These are phyloP conservation scores for Poecilia picta DNA, from an alignment of 2,797 vertebrate species.

Conservation along the genomic window DNA sequence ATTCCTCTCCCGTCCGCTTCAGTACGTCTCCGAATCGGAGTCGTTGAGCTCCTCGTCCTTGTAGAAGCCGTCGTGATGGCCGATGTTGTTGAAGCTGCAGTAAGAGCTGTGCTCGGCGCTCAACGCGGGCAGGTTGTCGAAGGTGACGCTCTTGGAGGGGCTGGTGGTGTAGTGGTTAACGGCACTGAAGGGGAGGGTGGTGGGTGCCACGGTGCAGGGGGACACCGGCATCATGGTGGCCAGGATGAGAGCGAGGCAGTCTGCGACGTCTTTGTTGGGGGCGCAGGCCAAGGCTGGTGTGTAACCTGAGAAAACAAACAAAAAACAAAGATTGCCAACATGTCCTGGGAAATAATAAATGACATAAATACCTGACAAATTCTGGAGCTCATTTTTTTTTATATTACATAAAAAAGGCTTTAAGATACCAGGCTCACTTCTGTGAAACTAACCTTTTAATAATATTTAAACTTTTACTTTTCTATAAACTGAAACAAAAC, in stretches of 20 bases:
- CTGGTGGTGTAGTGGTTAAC: conserved; percentile 94
- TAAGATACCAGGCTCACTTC: neutral
- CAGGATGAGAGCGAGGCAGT: conserved; percentile 97
- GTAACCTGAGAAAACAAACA: conserved; percentile 83
- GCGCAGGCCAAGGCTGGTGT: conserved; percentile 97
- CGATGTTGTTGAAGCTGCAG: conserved; percentile 96
- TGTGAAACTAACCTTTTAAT: neutral
- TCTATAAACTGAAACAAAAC: neutral
- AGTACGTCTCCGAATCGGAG: conserved; percentile 98
- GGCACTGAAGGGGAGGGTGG: conserved; percentile 91
- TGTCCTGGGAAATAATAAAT: neutral
- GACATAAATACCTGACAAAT: neutral
- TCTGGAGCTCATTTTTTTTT: neutral
- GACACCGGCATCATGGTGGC: conserved; percentile 99
- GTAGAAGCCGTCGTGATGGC: conserved; percentile 91
- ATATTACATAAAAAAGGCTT: neutral
- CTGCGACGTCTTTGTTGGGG: conserved; percentile 97
- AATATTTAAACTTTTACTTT: neutral
- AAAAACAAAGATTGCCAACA: neutral
- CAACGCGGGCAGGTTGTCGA: conserved; percentile 91
- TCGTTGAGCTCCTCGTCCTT: conserved; percentile 96
- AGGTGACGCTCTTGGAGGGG: conserved; percentile 94
- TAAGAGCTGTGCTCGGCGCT: conserved; percentile 91
- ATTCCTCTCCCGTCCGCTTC: conserved; percentile 53
- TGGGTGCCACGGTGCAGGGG: conserved; percentile 86